These are phyloP conservation scores for Montipora sp. DNA, from an alignment of 64 coral and sea anemone genomes.

Conservation along the genomic window DNA sequence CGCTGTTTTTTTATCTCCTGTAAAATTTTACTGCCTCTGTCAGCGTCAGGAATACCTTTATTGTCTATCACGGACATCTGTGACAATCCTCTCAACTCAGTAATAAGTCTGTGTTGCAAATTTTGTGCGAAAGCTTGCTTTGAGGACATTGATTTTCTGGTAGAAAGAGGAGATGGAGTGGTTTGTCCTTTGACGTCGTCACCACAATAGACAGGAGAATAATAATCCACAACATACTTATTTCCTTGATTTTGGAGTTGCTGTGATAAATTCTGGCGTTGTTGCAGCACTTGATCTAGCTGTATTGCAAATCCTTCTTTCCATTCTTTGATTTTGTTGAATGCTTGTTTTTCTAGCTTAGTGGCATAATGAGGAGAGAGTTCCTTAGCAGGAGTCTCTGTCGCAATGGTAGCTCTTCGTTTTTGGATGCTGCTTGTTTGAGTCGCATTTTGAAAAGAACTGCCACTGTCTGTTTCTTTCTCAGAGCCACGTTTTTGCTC, in stretches of 20 bases:
- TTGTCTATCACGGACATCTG: not conserved
- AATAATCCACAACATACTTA: not conserved
- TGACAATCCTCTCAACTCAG: not conserved
- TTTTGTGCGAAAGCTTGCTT: no score
- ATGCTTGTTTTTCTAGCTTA: constrained; percentile 21
- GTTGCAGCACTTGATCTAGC: constrained; percentile 10
- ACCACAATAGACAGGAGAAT: not conserved
- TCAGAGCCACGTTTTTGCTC: not conserved
- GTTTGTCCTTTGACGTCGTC: not conserved
- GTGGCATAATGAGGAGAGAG: constrained; percentile 9
- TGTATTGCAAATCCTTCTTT: constrained; percentile 23
- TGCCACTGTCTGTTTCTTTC: no score
- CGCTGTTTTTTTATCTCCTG: constrained; percentile 23
- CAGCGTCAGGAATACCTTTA: not conserved
- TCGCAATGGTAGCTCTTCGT: constrained; percentile 1
- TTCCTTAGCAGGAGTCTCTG: not conserved
- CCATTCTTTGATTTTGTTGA: constrained; percentile 34
- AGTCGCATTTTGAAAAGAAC: no score
- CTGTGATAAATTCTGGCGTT: not conserved
- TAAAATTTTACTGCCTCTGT: not conserved
- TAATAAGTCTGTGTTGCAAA: not conserved
- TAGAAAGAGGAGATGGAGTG: not conserved
- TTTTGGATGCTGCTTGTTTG: not conserved
- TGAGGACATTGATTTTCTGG: not conserved
- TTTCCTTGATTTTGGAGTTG: not conserved